A percentile compares a stretch with the other conserved stretches of the same genome.
Conservation (phyloP, 2,888 invertebrate genomes). For the Leptopilina syphax region DNA sequence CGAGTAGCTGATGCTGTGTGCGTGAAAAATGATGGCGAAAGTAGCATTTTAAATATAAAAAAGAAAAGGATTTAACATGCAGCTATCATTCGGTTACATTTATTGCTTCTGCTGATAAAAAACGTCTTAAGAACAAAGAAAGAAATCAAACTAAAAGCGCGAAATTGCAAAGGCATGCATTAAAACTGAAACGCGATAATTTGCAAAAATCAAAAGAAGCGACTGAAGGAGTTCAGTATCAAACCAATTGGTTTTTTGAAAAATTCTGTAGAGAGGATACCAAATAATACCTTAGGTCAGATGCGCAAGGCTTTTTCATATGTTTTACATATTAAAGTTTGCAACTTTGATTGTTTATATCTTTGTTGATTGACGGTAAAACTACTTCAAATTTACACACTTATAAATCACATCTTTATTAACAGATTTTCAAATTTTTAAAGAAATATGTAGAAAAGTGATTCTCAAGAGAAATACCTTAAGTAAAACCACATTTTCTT, state of each 20-base stretch:
- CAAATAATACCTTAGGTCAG: neutral
- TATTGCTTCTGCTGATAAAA: neutral
- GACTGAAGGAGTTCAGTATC: slow-evolving; percentile 22
- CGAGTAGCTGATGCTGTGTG: slow-evolving; percentile 35
- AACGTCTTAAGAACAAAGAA: slow-evolving; percentile 1
- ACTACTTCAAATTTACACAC: neutral
- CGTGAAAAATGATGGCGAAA: slow-evolving; percentile 28
- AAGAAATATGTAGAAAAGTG: neutral
- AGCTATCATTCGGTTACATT: neutral
- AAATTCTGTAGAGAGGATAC: neutral
- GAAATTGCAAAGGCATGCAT: slow-evolving; percentile 5
- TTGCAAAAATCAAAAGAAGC: slow-evolving; percentile 7
- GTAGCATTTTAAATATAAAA: neutral
- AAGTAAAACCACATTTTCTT: neutral
- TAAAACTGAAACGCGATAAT: neutral
- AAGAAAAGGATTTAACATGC: neutral
- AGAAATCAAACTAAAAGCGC: neutral
- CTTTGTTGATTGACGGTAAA: neutral
- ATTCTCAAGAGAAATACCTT: neutral
- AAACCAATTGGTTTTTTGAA: slow-evolving; percentile 5
- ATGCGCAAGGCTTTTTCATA: neutral
- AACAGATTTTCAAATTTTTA: neutral
- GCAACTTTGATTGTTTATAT: neutral
- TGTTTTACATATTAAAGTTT: neutral
- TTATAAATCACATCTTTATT: neutral